These are phyloP conservation scores for Chloroclysta siterata DNA, from an alignment of 2,888 invertebrate genomes.

Conservation along the genomic window DNA sequence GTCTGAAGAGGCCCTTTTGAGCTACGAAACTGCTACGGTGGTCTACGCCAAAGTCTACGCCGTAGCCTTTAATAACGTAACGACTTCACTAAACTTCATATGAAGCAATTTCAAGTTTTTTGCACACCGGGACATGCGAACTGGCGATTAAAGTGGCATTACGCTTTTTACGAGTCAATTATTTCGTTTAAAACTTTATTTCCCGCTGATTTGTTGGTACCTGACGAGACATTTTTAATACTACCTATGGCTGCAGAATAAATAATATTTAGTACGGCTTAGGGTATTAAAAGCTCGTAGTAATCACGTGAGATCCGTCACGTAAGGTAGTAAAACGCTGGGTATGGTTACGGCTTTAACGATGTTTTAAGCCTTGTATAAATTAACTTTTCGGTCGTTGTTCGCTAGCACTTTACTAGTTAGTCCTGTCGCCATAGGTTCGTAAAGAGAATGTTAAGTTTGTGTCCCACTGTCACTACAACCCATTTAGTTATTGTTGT, in stretches of 20 bases:
- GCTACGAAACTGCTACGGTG: slow-evolving; percentile 21
- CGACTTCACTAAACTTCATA: slow-evolving; percentile 58
- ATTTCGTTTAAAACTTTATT: slow-evolving; percentile 50
- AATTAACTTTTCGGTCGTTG: slow-evolving; percentile 13
- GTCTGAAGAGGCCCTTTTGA: slow-evolving; percentile 4
- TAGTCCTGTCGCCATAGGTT: neutral
- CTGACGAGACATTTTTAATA: slow-evolving; percentile 38
- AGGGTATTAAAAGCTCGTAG: slow-evolving; percentile 22
- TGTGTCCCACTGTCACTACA: too few relatives aligned
- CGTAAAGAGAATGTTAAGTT: neutral
- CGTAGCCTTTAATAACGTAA: slow-evolving; percentile 62
- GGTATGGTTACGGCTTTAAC: slow-evolving; percentile 17
- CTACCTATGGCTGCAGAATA: slow-evolving; percentile 17
- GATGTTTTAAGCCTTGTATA: slow-evolving; percentile 12
- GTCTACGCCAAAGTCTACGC: slow-evolving; percentile 38
- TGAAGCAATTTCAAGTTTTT: slow-evolving; percentile 65
- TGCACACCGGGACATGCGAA: slow-evolving; percentile 64
- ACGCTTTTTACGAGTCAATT: slow-evolving; percentile 67
- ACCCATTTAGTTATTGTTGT: too few relatives aligned
- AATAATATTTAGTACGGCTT: slow-evolving; percentile 9
- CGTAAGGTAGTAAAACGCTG: slow-evolving; percentile 24
- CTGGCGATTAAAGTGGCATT: slow-evolving; percentile 68
- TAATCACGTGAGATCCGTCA: slow-evolving; percentile 28
- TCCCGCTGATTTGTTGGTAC: slow-evolving; percentile 37
- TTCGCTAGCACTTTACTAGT: neutral